A percentile compares a stretch with the other conserved stretches of the same genome.
These are phyloP conservation scores for Hypercompe scribonia DNA, from an alignment of 2,888 invertebrate genomes.

Conservation along the genomic window DNA sequence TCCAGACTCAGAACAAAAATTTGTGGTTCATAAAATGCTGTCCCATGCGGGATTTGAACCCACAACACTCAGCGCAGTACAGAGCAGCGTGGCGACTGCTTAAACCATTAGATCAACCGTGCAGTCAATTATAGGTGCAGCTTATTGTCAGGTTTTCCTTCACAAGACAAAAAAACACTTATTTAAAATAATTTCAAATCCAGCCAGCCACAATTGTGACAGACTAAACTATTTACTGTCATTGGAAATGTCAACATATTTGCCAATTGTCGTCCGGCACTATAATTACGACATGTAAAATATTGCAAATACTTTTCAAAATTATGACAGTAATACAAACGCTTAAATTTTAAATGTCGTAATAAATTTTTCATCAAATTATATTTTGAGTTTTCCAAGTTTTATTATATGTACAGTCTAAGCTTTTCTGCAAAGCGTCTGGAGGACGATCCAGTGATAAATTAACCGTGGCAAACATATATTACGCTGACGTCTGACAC, in stretches of 20 bases:
- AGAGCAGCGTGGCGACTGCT: no score
- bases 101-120: no score
- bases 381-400: constrained; percentile 44
- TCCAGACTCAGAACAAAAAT: no score
- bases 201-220: constrained; percentile 3
- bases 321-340: constrained; percentile 19
- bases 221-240: constrained; percentile 12
- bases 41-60: no score
- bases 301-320: constrained; percentile 23
- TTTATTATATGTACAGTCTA: constrained; percentile 52
- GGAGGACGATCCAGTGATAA: constrained; percentile 71
- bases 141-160: no score
- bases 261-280: constrained; percentile 22
- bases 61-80: no score
- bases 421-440: constrained; percentile 55
- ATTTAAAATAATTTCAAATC: neutral
- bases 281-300: constrained; percentile 19
- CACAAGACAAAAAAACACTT: neutral
- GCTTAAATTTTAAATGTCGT: constrained; percentile 11
- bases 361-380: constrained; percentile 55
- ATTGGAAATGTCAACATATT: constrained; percentile 25
- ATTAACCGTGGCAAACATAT: constrained; percentile 54
- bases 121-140: no score
- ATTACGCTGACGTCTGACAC: constrained; percentile 20
- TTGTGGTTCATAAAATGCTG: no score